A percentile compares a stretch with the other conserved stretches of the same genome.
These are phyloP conservation scores for Nephrotoma guestfalica DNA, from an alignment of 2,888 invertebrate genomes.

Conservation along the genomic window DNA sequence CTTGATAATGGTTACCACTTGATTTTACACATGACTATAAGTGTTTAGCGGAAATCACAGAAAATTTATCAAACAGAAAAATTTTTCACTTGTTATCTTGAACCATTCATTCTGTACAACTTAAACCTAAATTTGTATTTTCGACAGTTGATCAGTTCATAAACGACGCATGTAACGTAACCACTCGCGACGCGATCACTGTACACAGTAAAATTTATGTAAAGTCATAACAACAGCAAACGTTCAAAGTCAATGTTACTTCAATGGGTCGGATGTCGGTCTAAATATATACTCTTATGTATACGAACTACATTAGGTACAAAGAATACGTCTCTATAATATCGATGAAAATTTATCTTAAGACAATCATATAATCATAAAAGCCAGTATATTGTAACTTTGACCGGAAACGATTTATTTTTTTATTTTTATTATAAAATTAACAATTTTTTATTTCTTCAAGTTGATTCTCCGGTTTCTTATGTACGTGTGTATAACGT, in stretches of 20 bases:
- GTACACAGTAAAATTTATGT: neutral
- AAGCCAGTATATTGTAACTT: neutral
- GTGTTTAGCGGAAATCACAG: too few species aligned
- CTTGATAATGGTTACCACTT: too few species aligned
- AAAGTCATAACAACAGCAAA: neutral
- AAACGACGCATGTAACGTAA: neutral
- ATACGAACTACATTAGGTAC: neutral
- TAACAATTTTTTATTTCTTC: neutral
- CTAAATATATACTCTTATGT: neutral
- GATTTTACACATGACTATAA: too few species aligned
- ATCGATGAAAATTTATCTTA: neutral
- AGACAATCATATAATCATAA: neutral
- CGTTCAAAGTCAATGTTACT: neutral
- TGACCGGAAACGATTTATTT: neutral
- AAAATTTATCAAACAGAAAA: too few species aligned
- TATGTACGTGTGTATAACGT: neutral
- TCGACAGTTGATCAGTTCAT: neutral
- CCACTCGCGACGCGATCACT: neutral
- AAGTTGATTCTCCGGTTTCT: neutral
- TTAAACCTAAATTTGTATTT: too few species aligned
- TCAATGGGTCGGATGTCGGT: neutral
- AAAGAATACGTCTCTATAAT: neutral
- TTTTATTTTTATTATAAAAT: neutral
- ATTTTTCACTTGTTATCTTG: too few species aligned
- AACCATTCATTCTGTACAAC: too few species aligned